A percentile compares a stretch with the other conserved stretches of the same genome.
Evolutionary conservation across 1,140 invertebrate genomes (phyloP).

Genomic region (Bombus breviceps): DNA sequence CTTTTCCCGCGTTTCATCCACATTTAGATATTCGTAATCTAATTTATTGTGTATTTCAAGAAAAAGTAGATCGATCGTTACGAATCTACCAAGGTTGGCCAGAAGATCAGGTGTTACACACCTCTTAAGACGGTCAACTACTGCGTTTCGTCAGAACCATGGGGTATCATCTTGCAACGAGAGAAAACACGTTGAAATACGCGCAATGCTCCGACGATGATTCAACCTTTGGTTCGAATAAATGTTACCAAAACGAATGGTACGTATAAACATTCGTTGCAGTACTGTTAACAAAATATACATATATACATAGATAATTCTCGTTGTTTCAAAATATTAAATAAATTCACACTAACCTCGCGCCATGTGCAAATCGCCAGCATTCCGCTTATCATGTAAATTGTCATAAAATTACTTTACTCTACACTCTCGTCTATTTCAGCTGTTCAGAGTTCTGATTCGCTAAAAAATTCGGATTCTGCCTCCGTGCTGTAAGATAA

Average conservation of each 20-base stretch:
- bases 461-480: too few relatives aligned
- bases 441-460: too few relatives aligned
- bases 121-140: not conserved
- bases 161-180: conserved; percentile 19
- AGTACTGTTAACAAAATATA: not conserved
- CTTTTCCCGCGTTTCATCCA: not conserved
- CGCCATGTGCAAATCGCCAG: too few relatives aligned
- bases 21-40: too few relatives aligned
- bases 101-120: conserved; percentile 2
- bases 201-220: conserved; percentile 5
- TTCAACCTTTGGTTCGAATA: not conserved
- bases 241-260: not conserved
- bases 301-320: too few relatives aligned
- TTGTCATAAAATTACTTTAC: not conserved
- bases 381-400: not conserved
- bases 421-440: not conserved
- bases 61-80: not conserved
- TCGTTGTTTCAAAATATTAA: too few relatives aligned
- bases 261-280: not conserved
- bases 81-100: not conserved
- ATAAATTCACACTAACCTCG: too few relatives aligned
- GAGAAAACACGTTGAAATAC: not conserved
- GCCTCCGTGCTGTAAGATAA: not conserved
- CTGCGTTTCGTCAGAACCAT: conserved; percentile 21
- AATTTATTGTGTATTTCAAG: not conserved